Percentiles rank a stretch among this genome's conserved stretches.
These are phyloP conservation scores for Eupristina koningsbergeri DNA, from an alignment of 1,140 invertebrate species.

Conservation along the genomic window DNA sequence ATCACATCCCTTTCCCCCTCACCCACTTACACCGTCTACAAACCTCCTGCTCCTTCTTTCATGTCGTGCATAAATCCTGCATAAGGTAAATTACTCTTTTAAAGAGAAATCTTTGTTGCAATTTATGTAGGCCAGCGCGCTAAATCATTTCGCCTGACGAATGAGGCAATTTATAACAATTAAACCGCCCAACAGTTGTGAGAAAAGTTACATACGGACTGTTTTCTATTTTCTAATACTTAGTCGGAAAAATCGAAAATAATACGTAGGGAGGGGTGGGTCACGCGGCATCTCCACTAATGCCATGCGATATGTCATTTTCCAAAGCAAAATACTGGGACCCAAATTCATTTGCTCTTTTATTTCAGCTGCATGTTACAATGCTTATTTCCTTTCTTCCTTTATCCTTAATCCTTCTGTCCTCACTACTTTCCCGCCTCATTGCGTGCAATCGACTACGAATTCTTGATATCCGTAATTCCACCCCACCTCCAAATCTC, in stretches of 20 bases:
- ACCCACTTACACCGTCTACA: no score
- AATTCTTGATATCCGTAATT: not conserved
- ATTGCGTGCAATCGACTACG: not conserved
- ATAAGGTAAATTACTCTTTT: conserved; percentile 70
- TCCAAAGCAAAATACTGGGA: not conserved
- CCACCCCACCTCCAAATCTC: not conserved
- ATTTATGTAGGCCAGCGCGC: conserved; percentile 68
- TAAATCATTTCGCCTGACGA: conserved; percentile 71
- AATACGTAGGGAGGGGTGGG: not conserved
- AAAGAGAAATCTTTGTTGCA: conserved; percentile 70
- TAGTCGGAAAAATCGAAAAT: conserved; percentile 1
- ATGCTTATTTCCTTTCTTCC: no score
- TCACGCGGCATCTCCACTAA: not conserved
- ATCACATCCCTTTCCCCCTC: no score
- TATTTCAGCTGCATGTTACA: not conserved
- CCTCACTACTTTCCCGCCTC: no score
- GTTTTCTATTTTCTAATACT: conserved; percentile 32
- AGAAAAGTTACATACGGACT: not conserved
- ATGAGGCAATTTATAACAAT: conserved; percentile 72
- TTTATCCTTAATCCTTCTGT: no score
- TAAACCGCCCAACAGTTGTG: conserved; percentile 58
- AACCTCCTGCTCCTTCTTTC: conserved; percentile 10
- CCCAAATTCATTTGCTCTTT: not conserved
- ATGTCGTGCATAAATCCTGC: conserved; percentile 61
- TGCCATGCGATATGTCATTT: not conserved